Percentiles rank a stretch among this genome's conserved stretches.
These are phyloP conservation scores for Helicoverpa assulta DNA, from an alignment of 2,888 invertebrate species.

Conservation along the genomic window DNA sequence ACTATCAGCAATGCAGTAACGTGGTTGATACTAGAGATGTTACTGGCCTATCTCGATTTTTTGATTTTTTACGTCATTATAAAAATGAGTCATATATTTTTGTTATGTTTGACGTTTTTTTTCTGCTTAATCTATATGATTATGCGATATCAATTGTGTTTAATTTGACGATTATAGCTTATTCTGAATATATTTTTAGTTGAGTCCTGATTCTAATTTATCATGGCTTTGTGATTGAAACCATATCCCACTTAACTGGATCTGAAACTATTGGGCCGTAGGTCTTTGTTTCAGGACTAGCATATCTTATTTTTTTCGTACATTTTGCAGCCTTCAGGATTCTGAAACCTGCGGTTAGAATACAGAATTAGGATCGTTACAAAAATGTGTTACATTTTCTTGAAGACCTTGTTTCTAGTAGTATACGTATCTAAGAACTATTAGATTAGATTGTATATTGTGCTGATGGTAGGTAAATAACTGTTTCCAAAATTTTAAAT, in stretches of 20 bases:
- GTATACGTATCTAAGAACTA: background rate
- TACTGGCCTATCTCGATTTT: background rate
- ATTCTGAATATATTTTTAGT: background rate
- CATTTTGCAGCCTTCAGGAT: background rate
- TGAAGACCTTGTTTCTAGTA: background rate
- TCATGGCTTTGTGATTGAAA: background rate
- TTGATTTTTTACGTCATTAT: background rate
- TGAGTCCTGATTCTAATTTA: background rate
- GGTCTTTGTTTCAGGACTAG: background rate
- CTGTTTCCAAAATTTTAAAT: too few species aligned
- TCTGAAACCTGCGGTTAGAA: background rate
- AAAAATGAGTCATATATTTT: background rate
- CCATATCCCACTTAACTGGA: background rate
- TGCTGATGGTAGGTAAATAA: too few species aligned
- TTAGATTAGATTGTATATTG: background rate
- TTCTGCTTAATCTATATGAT: background rate
- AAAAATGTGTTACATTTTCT: background rate
- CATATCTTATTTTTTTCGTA: background rate
- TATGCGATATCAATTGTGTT: background rate
- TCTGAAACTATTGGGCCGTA: background rate
- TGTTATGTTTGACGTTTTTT: background rate
- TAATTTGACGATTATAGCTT: background rate
- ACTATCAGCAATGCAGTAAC: too few species aligned
- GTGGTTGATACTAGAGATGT: too few species aligned
- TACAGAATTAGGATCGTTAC: background rate